A percentile compares a stretch with the other conserved stretches of the same genome.
Conservation (phyloP, 2,797 vertebrate genomes). For the Tapera naevia region DNA sequence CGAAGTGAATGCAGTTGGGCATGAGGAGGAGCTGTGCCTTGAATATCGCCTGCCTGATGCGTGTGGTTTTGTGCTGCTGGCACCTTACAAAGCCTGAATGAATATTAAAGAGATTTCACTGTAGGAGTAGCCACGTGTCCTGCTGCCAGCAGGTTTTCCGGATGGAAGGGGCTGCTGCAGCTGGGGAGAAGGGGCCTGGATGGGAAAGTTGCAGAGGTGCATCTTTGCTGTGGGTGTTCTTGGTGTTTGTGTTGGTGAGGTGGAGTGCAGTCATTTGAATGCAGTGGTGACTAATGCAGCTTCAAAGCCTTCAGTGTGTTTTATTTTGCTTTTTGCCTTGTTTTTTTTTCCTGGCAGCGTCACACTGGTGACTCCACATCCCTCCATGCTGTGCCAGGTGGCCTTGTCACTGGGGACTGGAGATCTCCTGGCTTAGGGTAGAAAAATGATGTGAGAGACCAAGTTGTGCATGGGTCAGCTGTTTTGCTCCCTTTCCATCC, state of each 20-base stretch:
- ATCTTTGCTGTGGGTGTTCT: neutral
- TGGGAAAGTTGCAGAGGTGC: neutral
- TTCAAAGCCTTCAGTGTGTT: neutral
- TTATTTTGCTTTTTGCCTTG: neutral
- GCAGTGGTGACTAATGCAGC: neutral
- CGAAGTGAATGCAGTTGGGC: neutral
- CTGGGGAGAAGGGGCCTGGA: neutral
- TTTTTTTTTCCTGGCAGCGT: neutral
- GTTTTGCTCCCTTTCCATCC: neutral
- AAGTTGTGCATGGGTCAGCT: neutral
- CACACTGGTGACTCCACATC: neutral
- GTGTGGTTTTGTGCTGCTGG: neutral
- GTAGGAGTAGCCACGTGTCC: neutral
- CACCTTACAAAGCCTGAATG: neutral
- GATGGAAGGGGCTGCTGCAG: neutral
- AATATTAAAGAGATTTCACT: neutral
- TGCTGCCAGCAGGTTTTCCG: neutral
- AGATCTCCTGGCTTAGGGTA: neutral
- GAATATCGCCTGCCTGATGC: fast-evolving
- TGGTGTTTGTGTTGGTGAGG: neutral
- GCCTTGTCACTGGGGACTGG: neutral
- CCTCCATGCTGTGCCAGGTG: fast-evolving
- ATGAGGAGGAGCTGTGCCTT: neutral
- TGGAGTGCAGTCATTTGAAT: neutral
- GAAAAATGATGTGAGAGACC: neutral